Percentiles rank a stretch among this genome's conserved stretches.
phyloP scores from a whole-genome alignment of 2,888 invertebrate genomes.

The Drosophila dives region DNA sequence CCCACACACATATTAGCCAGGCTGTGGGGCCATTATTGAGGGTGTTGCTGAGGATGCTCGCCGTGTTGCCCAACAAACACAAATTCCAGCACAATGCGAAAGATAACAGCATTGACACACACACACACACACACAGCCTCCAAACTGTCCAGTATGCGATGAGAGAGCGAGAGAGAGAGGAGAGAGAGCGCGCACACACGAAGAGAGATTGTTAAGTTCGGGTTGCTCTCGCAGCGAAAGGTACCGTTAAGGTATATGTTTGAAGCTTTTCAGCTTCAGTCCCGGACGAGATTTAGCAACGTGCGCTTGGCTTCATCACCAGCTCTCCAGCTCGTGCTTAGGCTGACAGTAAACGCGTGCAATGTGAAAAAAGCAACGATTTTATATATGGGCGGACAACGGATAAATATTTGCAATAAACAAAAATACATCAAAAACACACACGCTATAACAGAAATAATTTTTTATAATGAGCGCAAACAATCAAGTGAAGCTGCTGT shows the following conservation, averaged over 20 bases:
- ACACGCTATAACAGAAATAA: conserved; percentile 11
- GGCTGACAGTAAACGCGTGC: conserved; percentile 49
- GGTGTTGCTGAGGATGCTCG: conserved; percentile 76
- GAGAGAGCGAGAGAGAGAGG: conserved; percentile 1
- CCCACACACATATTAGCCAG: conserved; percentile 45
- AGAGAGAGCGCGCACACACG: conserved; percentile 12
- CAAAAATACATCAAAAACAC: background rate
- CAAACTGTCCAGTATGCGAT: conserved; percentile 22
- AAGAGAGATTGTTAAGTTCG: conserved; percentile 5
- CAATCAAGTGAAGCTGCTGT: background rate
- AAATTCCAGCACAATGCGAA: conserved; percentile 74
- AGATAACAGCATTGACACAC: conserved; percentile 64
- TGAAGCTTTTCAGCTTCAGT: conserved; percentile 78
- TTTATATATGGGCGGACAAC: conserved; percentile 27
- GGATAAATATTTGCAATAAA: conserved; percentile 15
- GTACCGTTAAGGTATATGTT: conserved; percentile 74
- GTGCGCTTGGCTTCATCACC: conserved; percentile 66
- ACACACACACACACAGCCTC: conserved; percentile 39
- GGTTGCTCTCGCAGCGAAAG: conserved; percentile 40
- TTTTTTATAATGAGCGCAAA: background rate
- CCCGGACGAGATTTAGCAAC: conserved; percentile 83
- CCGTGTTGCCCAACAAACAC: conserved; percentile 77
- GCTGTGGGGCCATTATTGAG: conserved; percentile 63
- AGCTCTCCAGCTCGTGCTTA: conserved; percentile 19
- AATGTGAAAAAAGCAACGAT: conserved; percentile 43